phyloP scores from a whole-genome alignment of 2,113 vertebrate species.

The Brienomyrus longianalis region DNA sequence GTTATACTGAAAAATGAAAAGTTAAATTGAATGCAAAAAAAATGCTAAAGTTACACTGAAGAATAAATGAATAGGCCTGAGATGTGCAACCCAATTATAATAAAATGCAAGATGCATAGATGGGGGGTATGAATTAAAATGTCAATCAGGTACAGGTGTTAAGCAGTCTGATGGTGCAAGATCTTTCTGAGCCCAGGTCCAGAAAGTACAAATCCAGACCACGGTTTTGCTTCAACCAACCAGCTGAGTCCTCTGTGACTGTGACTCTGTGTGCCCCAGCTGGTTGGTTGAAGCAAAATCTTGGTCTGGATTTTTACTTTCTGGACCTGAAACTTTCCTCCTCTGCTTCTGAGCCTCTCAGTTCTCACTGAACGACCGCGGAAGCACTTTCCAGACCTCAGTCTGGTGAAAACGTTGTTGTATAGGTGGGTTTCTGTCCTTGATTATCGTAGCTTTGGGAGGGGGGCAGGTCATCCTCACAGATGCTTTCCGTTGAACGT shows the following conservation, averaged over 20 bases:
- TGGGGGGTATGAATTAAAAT: background rate
- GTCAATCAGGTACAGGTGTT: background rate
- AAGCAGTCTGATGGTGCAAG: background rate
- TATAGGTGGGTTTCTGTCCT: background rate
- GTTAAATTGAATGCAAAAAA: background rate
- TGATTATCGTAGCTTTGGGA: background rate
- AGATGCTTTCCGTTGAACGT: background rate
- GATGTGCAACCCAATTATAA: background rate
- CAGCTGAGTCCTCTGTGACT: no score
- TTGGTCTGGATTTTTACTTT: no score
- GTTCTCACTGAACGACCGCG: background rate
- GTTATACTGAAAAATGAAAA: background rate
- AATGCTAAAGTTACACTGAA: background rate
- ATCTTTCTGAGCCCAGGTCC: background rate
- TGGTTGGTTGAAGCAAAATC: no score
- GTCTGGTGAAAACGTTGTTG: background rate
- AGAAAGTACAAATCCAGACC: no score
- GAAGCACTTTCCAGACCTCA: background rate
- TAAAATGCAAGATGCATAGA: background rate
- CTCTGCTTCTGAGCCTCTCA: no score
- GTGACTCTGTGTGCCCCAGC: no score
- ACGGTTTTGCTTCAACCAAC: no score
- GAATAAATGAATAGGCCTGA: background rate
- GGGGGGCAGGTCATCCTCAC: background rate
- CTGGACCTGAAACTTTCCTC: no score